These are phyloP conservation scores for Periophthalmus magnuspinnatus DNA, from an alignment of 2,797 vertebrate genomes.

Conservation along the genomic window DNA sequence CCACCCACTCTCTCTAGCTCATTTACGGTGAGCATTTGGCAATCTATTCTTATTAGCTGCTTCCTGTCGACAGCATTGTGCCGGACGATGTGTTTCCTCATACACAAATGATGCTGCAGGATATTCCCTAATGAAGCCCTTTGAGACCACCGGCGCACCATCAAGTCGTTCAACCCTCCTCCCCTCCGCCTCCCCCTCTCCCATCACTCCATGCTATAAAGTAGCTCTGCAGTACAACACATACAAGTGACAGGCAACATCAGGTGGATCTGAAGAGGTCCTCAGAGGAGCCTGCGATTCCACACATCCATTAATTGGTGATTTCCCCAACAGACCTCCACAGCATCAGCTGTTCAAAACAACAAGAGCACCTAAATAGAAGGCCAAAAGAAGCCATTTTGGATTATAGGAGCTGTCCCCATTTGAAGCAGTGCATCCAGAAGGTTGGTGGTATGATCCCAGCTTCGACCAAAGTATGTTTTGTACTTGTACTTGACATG, in stretches of 20 bases:
- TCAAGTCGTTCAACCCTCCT: constrained; percentile 17
- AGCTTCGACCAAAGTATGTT: not conserved
- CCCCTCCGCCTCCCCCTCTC: not conserved
- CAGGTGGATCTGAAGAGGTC: constrained; percentile 40
- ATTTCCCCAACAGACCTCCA: constrained; percentile 33
- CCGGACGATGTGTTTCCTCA: constrained; percentile 34
- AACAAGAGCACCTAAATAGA: constrained; percentile 24
- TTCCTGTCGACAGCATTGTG: constrained; percentile 28
- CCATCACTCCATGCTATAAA: constrained; percentile 45
- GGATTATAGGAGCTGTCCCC: not conserved
- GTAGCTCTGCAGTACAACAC: constrained; percentile 19
- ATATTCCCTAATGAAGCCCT: constrained; percentile 63
- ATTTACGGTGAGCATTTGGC: constrained; percentile 4
- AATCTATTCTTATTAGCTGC: constrained; percentile 64
- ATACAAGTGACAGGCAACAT: constrained; percentile 22
- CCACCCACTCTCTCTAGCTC: not conserved
- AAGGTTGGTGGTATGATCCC: not conserved
- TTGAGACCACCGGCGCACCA: constrained; percentile 47
- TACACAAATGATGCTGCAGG: constrained; percentile 46
- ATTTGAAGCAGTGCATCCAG: not conserved
- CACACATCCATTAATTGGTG: constrained; percentile 42
- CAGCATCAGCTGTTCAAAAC: constrained; percentile 38
- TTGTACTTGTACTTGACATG: too few relatives aligned
- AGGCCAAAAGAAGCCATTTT: constrained; percentile 17
- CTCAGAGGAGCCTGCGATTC: constrained; percentile 45